These are phyloP conservation scores for Caenorhabditis angaria DNA, from an alignment of 2,888 invertebrate species.

Conservation along the genomic window DNA sequence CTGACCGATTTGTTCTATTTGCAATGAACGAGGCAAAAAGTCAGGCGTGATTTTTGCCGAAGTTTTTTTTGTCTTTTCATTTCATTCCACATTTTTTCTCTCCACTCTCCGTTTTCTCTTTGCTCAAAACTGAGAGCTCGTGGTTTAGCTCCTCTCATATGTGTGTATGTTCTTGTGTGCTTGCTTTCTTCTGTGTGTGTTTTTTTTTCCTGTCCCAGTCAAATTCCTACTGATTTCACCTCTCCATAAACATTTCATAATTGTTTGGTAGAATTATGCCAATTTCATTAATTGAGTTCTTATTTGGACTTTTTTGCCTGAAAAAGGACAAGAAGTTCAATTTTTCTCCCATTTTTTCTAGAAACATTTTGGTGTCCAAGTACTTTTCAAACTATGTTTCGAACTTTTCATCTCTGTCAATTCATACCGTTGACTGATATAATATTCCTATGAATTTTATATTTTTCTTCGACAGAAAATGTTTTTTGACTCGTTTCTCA, in stretches of 20 bases:
- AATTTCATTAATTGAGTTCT: too few species aligned
- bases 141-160: not conserved
- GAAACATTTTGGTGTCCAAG: too few species aligned
- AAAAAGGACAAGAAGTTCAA: not conserved
- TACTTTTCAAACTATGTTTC: too few species aligned
- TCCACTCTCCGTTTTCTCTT: slow-evolving; percentile 1
- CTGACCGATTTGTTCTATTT: not conserved
- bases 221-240: not conserved
- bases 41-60: not conserved
- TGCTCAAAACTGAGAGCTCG: not conserved
- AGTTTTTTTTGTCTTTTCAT: not conserved
- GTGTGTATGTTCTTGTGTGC: not conserved
- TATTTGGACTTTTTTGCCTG: too few species aligned
- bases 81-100: not conserved
- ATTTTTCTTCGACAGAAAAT: too few species aligned
- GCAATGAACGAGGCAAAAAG: not conserved
- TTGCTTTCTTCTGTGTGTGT: not conserved
- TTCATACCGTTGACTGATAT: too few species aligned
- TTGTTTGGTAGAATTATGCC: too few species aligned
- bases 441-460: too few species aligned
- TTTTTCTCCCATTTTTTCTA: not conserved
- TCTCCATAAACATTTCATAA: too few species aligned
- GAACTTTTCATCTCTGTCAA: too few species aligned
- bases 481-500: too few species aligned
- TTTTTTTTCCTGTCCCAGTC: not conserved